These are phyloP conservation scores for Tiaroga cobitis DNA, from an alignment of 2,797 vertebrate genomes.

Conservation along the genomic window DNA sequence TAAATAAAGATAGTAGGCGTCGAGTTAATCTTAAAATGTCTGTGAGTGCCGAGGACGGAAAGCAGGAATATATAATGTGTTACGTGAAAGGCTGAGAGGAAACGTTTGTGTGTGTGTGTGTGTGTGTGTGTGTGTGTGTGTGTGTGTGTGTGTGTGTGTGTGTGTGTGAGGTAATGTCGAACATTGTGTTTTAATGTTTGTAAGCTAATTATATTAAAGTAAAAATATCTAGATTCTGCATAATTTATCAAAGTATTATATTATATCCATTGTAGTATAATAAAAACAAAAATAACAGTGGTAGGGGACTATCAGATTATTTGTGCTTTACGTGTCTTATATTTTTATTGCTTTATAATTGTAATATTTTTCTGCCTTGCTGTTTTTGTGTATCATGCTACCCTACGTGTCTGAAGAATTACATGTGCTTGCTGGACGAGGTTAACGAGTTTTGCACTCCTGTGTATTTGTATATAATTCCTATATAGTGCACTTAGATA, in stretches of 20 bases:
- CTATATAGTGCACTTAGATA: neutral
- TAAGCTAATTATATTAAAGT: neutral
- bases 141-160: neutral
- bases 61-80: neutral
- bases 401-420: neutral
- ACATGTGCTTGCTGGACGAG: neutral
- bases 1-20: neutral
- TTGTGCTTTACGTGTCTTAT: neutral
- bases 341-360: neutral
- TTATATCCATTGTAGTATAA: neutral
- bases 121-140: neutral
- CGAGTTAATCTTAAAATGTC: neutral
- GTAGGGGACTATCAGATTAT: neutral
- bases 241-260: neutral
- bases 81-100: slow-evolving; percentile 2
- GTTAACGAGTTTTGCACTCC: neutral
- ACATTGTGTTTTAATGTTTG: neutral
- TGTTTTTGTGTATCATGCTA: neutral
- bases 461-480: neutral
- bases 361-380: neutral
- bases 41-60: neutral
- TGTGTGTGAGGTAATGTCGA: neutral
- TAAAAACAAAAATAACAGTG: neutral
- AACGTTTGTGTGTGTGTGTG: neutral
- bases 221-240: neutral